These are phyloP conservation scores for Erpetoichthys calabaricus DNA, from an alignment of 2,797 vertebrate species.

Conservation along the genomic window DNA sequence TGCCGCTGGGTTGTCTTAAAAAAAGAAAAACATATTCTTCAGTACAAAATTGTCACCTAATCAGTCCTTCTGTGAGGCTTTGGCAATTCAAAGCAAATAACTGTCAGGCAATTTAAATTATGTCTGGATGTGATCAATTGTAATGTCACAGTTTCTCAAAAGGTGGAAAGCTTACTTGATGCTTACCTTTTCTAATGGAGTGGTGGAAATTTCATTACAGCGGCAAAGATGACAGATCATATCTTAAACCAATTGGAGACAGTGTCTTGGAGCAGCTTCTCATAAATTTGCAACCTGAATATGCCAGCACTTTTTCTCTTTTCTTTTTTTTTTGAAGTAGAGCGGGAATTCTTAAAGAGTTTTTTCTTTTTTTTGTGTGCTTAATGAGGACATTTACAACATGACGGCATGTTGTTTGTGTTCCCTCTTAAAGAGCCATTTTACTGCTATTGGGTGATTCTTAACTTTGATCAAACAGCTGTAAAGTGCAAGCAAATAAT, in stretches of 20 bases:
- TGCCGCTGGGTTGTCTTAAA: no score
- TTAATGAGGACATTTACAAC: neutral
- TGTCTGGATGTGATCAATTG: neutral
- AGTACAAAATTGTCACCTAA: neutral
- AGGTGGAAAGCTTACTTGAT: neutral
- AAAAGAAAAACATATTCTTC: no score
- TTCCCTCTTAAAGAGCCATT: neutral
- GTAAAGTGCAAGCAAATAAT: slow-evolving; percentile 1
- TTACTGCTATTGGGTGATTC: neutral
- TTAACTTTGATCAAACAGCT: neutral
- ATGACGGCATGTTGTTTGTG: neutral
- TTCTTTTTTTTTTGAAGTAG: neutral
- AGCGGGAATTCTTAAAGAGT: neutral
- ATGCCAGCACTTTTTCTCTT: neutral
- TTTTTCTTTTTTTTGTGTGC: no score
- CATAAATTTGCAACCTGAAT: neutral
- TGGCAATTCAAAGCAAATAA: slow-evolving; percentile 15
- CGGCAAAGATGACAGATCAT: neutral
- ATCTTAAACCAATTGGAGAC: neutral
- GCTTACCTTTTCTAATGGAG: neutral
- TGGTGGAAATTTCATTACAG: neutral
- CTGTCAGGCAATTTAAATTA: neutral
- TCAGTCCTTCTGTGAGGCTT: slow-evolving; percentile 17
- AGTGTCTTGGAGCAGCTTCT: neutral
- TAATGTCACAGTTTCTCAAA: neutral